Percentiles rank a stretch among this genome's conserved stretches.
Conservation (phyloP, 2,113 vertebrate genomes). For the Psammodynastes pulverulentus region DNA sequence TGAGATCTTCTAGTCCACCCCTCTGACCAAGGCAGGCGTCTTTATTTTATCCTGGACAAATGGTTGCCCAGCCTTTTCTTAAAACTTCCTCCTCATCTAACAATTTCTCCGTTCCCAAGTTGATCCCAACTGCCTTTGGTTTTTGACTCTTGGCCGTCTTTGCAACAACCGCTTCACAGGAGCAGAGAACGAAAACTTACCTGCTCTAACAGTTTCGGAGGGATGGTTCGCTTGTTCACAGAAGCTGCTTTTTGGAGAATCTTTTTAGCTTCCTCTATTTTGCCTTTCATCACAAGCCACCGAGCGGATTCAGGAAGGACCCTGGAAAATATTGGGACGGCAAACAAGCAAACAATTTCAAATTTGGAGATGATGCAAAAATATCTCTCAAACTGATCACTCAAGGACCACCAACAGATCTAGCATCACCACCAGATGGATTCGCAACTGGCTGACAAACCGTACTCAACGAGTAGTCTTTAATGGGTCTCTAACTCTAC, state of each 20-base stretch:
- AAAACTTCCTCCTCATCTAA: neutral
- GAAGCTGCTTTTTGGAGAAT: constrained; percentile 74
- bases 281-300: constrained; percentile 83
- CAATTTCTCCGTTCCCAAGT: neutral
- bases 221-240: constrained; percentile 69
- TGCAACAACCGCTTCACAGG: neutral
- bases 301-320: constrained; percentile 83
- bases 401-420: too few species aligned
- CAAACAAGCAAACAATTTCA: neutral
- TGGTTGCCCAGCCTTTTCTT: too few species aligned
- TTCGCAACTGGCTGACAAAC: too few species aligned
- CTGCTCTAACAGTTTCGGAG: constrained; percentile 70
- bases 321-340: constrained; percentile 58
- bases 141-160: neutral
- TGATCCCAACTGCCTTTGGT: neutral
- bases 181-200: constrained; percentile 49
- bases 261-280: constrained; percentile 72
- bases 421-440: too few species aligned
- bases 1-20: too few species aligned
- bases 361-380: neutral
- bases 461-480: too few species aligned
- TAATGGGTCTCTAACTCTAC: too few species aligned
- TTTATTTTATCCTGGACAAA: too few species aligned
- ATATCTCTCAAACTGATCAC: neutral
- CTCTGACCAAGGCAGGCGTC: too few species aligned